These are phyloP conservation scores for Crossaster papposus DNA, from an alignment of 53 echinoderm and acorn worm genomes.

Conservation along the genomic window DNA sequence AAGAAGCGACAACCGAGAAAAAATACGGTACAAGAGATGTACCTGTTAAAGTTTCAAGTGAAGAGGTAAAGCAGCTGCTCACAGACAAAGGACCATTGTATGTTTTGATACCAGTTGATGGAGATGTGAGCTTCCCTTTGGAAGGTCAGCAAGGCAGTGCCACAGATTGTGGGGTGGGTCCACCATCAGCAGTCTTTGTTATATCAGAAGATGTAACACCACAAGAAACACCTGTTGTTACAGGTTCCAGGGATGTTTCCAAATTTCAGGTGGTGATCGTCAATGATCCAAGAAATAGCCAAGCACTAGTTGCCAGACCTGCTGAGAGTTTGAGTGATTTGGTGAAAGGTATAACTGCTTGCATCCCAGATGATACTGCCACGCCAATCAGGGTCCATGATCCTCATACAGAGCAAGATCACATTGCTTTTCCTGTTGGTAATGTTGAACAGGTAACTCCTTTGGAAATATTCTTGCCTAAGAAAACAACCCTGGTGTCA, in stretches of 20 bases:
- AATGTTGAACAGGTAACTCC: background rate
- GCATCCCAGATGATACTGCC: conserved; percentile 36
- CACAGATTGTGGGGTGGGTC: background rate
- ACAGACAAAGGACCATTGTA: conserved; percentile 76
- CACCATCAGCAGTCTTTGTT: conserved; percentile 34
- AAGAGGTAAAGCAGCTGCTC: conserved; percentile 49
- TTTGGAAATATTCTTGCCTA: background rate
- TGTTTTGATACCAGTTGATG: conserved; percentile 62
- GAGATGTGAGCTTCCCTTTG: background rate
- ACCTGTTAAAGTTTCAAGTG: background rate
- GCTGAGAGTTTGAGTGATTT: conserved; percentile 51
- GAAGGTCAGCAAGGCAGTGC: conserved; percentile 14
- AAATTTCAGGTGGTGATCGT: conserved; percentile 37
- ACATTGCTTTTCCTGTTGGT: conserved; percentile 44
- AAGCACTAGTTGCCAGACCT: conserved; percentile 42
- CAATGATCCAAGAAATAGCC: conserved; percentile 37
- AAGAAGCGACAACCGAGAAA: conserved; percentile 1
- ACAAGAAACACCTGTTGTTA: conserved; percentile 18
- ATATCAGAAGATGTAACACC: conserved; percentile 19
- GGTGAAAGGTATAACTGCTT: conserved; percentile 21
- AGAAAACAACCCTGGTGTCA: background rate
- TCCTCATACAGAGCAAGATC: conserved; percentile 18
- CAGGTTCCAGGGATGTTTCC: conserved; percentile 27
- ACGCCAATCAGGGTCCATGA: conserved; percentile 22
- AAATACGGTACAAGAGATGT: background rate